Base-by-base conservation (phyloP, 2,113 vertebrate genomes). In the Triplophysa rosa region DNA sequence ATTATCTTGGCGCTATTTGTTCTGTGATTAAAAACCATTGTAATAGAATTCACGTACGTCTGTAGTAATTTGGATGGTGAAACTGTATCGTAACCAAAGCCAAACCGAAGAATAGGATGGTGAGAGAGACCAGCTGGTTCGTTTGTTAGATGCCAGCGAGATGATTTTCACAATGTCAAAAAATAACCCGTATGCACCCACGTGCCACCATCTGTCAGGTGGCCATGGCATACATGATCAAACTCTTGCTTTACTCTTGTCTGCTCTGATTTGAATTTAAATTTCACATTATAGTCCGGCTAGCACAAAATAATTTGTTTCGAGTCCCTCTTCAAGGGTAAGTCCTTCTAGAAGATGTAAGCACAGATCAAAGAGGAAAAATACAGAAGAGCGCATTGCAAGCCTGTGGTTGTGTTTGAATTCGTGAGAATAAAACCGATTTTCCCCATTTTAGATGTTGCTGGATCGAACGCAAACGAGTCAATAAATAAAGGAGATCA, bases 141-240 rank as follows among this genome's bases (percentile, higher is more conserved):
- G 77, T 77, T 72, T 85, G 82, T 84, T 86, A 80, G 83, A 80
- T 89, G 90, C 89, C 89, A 91, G 86, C 71, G 49, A 56, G 45
- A 87, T 88, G 86, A 88, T 89, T 90, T 91, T 92, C 88, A 91
- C 89, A 90, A 85, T 73, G 87, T 88, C 69, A 85, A 84, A 90
- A 90, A 91, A 92, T 90, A 90, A 89, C 88, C 90, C 86, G 86
- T 73, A 52, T 78, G 47, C 88, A 88, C 88, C 89, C 85, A 91
- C 90, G 90, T 90, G 78, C 86, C 84, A 71, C 92, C 91, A 93
- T 93, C 92, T 93, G 92, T 91, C 91, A 90, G 87, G 86, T 88
- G 87, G 83, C 86, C 88, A 83, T 83, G 24, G 65, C 66, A 49
- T 47, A 59, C 49, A 24, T 23, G 21, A 67, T 78, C 52, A 73